Conservation (phyloP, 92 coral and sea anemone genomes). For the Nematostella vectensis region DNA sequence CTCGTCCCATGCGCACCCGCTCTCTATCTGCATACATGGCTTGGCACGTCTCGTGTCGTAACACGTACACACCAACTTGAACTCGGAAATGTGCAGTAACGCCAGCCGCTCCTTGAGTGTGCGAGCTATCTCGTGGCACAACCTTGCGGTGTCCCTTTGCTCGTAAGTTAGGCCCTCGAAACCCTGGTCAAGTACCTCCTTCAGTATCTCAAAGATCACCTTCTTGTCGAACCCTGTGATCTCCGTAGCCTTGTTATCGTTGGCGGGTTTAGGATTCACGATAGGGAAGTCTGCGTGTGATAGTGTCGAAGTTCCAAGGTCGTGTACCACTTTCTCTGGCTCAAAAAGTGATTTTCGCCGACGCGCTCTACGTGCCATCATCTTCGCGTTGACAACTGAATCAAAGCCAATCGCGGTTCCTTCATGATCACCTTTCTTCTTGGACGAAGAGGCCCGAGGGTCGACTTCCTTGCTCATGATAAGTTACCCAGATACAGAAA, state of each 20-base stretch:
- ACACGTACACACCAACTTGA: conserved; percentile 59
- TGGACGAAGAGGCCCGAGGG: too few relatives aligned
- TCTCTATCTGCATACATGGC: conserved; percentile 51
- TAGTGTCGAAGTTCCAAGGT: conserved; percentile 33
- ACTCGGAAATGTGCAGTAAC: conserved; percentile 28
- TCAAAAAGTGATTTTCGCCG: conserved; percentile 62
- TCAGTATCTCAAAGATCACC: conserved; percentile 27
- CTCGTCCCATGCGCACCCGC: conserved; percentile 88
- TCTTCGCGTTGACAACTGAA: conserved; percentile 14
- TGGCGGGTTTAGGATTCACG: conserved; percentile 11
- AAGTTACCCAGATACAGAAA: not conserved
- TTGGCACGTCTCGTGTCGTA: conserved; percentile 35
- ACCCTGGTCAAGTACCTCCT: conserved; percentile 26
- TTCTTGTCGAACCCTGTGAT: conserved; percentile 19
- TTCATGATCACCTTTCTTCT: not conserved
- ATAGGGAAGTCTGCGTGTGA: conserved; percentile 67
- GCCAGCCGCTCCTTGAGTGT: conserved; percentile 28
- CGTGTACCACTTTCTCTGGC: conserved; percentile 21
- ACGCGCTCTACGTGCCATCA: conserved; percentile 20
- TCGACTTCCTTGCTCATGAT: not conserved
- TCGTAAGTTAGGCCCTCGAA: conserved; percentile 31
- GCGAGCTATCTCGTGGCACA: conserved; percentile 17
- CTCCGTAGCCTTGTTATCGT: not conserved
- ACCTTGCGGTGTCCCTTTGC: conserved; percentile 10
- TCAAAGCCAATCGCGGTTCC: not conserved